Conservation (phyloP, 1,140 invertebrate genomes). For the Magallana angulata region DNA sequence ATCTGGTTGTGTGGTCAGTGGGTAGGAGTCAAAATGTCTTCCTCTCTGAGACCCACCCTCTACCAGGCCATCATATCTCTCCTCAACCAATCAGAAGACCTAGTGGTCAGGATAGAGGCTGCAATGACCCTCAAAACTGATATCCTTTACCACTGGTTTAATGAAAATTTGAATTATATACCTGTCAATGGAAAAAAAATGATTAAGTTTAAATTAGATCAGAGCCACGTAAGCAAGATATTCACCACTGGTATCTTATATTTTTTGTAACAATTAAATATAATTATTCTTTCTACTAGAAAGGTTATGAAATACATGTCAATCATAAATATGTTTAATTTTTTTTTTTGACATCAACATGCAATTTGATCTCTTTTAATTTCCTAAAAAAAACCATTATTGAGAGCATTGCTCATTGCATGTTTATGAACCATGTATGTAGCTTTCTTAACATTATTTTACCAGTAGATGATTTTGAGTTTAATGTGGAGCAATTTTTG, state of each 20-base stretch:
- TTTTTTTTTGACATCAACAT: too few species aligned
- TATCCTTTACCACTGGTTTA: conserved; percentile 77
- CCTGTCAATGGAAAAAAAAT: too few species aligned
- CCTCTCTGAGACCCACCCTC: conserved; percentile 87
- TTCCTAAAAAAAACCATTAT: too few species aligned
- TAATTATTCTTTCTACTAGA: too few species aligned
- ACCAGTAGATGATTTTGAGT: conserved; percentile 95
- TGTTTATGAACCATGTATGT: background rate
- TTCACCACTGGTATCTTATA: too few species aligned
- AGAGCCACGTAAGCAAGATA: too few species aligned
- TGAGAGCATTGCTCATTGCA: background rate
- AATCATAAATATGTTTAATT: too few species aligned
- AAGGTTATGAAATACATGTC: too few species aligned
- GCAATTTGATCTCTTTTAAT: too few species aligned
- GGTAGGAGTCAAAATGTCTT: conserved; percentile 91
- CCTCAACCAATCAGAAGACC: conserved; percentile 81
- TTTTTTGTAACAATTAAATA: too few species aligned
- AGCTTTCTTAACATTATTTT: conserved; percentile 71
- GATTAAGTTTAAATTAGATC: background rate
- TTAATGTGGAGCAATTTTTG: conserved; percentile 89
- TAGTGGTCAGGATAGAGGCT: conserved; percentile 91
- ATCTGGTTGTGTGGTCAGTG: conserved; percentile 93
- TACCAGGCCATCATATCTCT: conserved; percentile 89
- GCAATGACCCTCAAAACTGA: conserved; percentile 87
- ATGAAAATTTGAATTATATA: background rate